These are phyloP conservation scores for Brachionichthys hirsutus DNA, from an alignment of 2,113 vertebrate genomes.

Conservation along the genomic window DNA sequence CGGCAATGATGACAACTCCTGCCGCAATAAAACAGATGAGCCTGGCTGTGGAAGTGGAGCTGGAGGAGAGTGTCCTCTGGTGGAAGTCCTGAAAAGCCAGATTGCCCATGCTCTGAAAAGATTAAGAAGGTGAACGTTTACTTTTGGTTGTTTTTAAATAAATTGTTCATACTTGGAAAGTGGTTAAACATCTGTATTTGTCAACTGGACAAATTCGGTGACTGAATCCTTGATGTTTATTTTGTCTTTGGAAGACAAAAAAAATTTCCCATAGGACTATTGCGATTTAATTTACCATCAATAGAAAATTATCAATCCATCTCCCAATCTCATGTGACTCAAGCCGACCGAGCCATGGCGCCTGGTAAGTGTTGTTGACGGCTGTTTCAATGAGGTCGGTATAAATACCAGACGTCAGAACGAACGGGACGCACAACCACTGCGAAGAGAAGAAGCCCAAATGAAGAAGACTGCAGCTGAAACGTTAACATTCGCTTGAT, in stretches of 20 bases:
- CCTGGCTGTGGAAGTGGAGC: slow-evolving; percentile 58
- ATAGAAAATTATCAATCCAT: slow-evolving; percentile 48
- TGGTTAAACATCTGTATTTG: too few relatives aligned
- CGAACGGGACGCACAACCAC: slow-evolving; percentile 49
- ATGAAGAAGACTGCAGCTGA: too few relatives aligned
- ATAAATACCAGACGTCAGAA: slow-evolving; percentile 22
- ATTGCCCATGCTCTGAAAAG: slow-evolving; percentile 4
- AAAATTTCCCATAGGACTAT: too few relatives aligned
- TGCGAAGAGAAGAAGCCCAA: not conserved
- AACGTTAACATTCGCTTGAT: too few relatives aligned
- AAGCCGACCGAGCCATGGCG: slow-evolving; percentile 43
- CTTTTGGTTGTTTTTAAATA: too few relatives aligned
- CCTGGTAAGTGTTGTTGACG: slow-evolving; percentile 32
- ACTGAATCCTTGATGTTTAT: too few relatives aligned
- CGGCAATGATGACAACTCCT: slow-evolving; percentile 56
- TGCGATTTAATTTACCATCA: slow-evolving; percentile 27
- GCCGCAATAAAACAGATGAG: slow-evolving; percentile 69
- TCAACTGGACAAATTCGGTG: too few relatives aligned
- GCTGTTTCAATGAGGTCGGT: slow-evolving; percentile 35
- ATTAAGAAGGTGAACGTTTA: too few relatives aligned
- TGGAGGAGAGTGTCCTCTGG: slow-evolving; percentile 71
- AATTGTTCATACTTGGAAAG: too few relatives aligned
- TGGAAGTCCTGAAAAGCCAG: slow-evolving; percentile 72
- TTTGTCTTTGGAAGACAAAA: too few relatives aligned
- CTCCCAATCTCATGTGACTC: slow-evolving; percentile 4